Evolutionary conservation across 2,888 invertebrate species (phyloP).

Genomic region (Pelosia muscerda): DNA sequence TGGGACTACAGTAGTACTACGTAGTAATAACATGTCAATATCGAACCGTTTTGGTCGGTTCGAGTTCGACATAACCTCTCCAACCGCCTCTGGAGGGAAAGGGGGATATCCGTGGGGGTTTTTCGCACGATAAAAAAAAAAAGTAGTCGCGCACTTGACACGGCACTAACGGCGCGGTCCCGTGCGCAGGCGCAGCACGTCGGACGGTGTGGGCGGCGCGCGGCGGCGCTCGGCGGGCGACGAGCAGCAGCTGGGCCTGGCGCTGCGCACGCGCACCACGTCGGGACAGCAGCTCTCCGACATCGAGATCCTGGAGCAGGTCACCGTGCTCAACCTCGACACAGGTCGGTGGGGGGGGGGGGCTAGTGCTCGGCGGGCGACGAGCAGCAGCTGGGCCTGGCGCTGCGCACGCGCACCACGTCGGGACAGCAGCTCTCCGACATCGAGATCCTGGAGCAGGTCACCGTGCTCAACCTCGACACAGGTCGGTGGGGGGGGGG

Average conservation of each 20-base stretch:
- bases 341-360: constrained; percentile 78
- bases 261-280: constrained; percentile 92
- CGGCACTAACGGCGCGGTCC: too few species aligned
- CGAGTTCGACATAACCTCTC: too few species aligned
- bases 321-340: constrained; percentile 93
- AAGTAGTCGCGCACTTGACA: too few species aligned
- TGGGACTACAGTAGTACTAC: too few species aligned
- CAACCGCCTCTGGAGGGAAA: too few species aligned
- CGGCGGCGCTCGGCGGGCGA: constrained; percentile 94
- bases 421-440: constrained; percentile 93
- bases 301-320: constrained; percentile 97
- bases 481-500: constrained; percentile 86
- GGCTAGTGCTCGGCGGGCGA: too few species aligned
- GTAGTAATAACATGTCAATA: too few species aligned
- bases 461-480: constrained; percentile 93
- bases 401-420: neutral
- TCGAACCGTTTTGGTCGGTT: too few species aligned
- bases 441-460: constrained; percentile 97
- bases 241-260: constrained; percentile 89
- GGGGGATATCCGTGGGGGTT: too few species aligned
- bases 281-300: constrained; percentile 96
- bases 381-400: too few species aligned
- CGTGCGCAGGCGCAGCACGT: constrained; percentile 57
- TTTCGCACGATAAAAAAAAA: too few species aligned
- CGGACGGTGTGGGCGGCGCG: constrained; percentile 76